Conservation (phyloP, 2,888 invertebrate species). For the Eupithecia insigniata region DNA sequence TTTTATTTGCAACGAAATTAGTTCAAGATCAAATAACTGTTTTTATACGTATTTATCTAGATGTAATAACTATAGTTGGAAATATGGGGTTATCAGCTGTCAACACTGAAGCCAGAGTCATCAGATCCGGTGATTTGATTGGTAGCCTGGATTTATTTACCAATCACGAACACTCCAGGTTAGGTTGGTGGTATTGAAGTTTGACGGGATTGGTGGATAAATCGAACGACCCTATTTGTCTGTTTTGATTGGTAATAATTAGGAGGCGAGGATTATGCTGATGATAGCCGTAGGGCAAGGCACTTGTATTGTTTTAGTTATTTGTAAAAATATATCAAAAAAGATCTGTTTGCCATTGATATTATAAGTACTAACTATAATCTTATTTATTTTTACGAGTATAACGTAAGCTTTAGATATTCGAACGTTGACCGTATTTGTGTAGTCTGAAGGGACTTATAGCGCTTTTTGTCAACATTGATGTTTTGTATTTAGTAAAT, state of each 20-base stretch:
- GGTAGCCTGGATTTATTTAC: no score
- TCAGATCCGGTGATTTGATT: no score
- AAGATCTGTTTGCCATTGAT: slow-evolving; percentile 75
- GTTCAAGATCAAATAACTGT: background rate
- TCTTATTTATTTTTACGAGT: slow-evolving; percentile 66
- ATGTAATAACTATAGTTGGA: no score
- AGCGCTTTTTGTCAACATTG: slow-evolving; percentile 50
- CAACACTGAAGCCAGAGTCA: no score
- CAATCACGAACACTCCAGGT: no score
- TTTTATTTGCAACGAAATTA: background rate
- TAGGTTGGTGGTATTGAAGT: no score
- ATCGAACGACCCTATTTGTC: no score
- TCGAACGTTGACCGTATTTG: slow-evolving; percentile 28
- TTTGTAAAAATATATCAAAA: slow-evolving; percentile 30
- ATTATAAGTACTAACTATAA: slow-evolving; percentile 65
- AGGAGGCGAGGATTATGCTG: no score
- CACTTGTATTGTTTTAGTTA: background rate
- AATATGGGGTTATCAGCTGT: no score
- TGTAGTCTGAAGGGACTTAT: slow-evolving; percentile 23
- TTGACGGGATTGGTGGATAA: no score
- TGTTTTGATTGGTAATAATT: no score
- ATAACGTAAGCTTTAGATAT: background rate
- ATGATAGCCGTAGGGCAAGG: no score
- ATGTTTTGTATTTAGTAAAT: slow-evolving; percentile 59
- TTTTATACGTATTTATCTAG: background rate